Base-by-base conservation (phyloP, 2,797 vertebrate species). In the Rhinella marina region DNA sequence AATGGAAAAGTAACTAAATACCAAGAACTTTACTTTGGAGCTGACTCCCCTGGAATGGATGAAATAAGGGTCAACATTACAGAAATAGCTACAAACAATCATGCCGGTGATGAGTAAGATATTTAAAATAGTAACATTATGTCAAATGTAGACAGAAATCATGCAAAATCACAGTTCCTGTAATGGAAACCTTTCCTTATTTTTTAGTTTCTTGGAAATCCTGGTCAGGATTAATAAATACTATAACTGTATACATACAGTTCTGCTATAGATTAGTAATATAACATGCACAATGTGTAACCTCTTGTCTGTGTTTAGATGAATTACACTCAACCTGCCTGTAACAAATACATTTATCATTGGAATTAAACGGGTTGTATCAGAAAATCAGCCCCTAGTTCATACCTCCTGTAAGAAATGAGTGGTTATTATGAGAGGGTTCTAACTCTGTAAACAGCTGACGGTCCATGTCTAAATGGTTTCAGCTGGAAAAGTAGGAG, bases 1-100 rank as follows among this genome's bases (percentile, higher is more conserved):
- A 57, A 84, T 84, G 82, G 82, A 84, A 84, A 84, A 32, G 16
- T 56, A 85, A 85, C 57, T 25, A 77, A 85, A 85, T 77, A 50
- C 14, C 56, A 85, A 64, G 32, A 64, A 64, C 41, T 77, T 78
- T 86, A 78, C 73, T 86, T 77, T 79, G 75, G 50, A 79, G 75
- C 48, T 41, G 29, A 77, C 19, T 86, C 17, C 3, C 10, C 48
- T 75, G 41, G 52, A 57, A 73, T 59, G 76, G 68, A 16, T 41
- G 25, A 84, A 41, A 12, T 61, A 84, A 73, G 25, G 54, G 81
- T 87, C 80, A 82, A 72, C 57, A 32, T 23, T 27, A 41, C 52
- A 29, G 56, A 87, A 82, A 82, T 82, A 77, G 80, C 81, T 73
- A 61, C 68, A 75, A 75, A 41, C 57, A 50, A 72, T 57, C 48